phyloP scores from a whole-genome alignment of 2,888 invertebrate species.

The Oligia strigilis region DNA sequence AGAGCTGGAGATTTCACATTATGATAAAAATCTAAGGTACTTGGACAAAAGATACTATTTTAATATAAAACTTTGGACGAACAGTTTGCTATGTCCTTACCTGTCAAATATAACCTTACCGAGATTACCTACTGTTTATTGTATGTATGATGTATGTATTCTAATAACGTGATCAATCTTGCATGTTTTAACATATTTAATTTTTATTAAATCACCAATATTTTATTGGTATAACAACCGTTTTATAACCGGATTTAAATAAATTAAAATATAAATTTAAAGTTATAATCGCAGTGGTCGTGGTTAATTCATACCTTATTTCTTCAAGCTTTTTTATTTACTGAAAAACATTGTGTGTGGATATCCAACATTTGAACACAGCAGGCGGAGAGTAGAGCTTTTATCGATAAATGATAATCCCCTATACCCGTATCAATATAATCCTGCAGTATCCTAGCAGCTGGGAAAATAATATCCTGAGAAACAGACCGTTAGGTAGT shows the following conservation, averaged over 20 bases:
- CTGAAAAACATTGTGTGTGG: background rate
- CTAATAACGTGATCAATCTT: conserved; percentile 52
- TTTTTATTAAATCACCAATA: conserved; percentile 5
- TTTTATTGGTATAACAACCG: conserved; percentile 29
- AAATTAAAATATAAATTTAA: conserved; percentile 3
- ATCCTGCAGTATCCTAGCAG: conserved; percentile 35
- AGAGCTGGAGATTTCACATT: conserved; percentile 18
- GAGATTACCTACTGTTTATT: conserved; percentile 42
- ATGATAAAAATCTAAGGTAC: conserved; percentile 8
- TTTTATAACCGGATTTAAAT: conserved; percentile 28
- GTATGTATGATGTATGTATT: conserved; percentile 20
- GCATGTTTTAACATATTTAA: conserved; percentile 25
- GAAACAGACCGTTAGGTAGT: conserved; percentile 43
- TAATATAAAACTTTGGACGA: conserved; percentile 20
- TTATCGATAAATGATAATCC: conserved; percentile 26
- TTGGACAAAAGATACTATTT: conserved; percentile 9
- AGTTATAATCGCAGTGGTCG: background rate
- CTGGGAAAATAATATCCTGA: conserved; percentile 42
- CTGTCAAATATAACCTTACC: conserved; percentile 60
- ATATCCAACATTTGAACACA: conserved; percentile 13
- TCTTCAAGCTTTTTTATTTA: too few relatives aligned
- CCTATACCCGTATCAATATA: conserved; percentile 24
- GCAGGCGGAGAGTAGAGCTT: background rate
- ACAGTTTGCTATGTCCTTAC: conserved; percentile 53
- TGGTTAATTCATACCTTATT: background rate